These are phyloP conservation scores for Girardinichthys multiradiatus DNA, from an alignment of 2,113 vertebrate genomes.

Conservation along the genomic window DNA sequence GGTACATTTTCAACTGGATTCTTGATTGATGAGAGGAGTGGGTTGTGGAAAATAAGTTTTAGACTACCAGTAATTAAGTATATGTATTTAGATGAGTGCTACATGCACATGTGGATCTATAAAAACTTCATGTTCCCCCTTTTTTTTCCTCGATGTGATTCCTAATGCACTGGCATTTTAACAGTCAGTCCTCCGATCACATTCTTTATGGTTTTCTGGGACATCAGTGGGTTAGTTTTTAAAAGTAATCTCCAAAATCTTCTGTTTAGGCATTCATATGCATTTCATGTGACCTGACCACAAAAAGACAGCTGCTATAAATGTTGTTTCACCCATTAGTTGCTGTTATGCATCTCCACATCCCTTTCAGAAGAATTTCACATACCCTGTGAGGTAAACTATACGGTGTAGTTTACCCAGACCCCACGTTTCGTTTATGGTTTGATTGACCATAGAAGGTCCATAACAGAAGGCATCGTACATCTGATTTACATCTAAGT, in stretches of 20 bases:
- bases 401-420: no score
- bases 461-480: no score
- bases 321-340: no score
- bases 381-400: no score
- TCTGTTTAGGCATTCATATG: not conserved
- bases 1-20: not conserved
- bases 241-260: not conserved
- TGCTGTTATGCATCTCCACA: no score
- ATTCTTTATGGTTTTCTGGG: constrained; percentile 2
- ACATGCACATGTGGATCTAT: constrained; percentile 10
- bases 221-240: not conserved
- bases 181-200: constrained; percentile 55
- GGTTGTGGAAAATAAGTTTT: not conserved
- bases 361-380: no score
- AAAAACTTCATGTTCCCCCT: constrained; percentile 39
- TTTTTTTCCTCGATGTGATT: constrained; percentile 22
- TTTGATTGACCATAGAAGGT: no score
- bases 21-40: not conserved
- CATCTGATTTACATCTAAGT: no score
- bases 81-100: not conserved
- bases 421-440: no score
- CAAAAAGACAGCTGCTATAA: not conserved
- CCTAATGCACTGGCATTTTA: constrained; percentile 68
- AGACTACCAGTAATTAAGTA: not conserved
- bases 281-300: not conserved